Base-by-base conservation (phyloP, 2,113 vertebrate species). In the Sorex araneus region DNA sequence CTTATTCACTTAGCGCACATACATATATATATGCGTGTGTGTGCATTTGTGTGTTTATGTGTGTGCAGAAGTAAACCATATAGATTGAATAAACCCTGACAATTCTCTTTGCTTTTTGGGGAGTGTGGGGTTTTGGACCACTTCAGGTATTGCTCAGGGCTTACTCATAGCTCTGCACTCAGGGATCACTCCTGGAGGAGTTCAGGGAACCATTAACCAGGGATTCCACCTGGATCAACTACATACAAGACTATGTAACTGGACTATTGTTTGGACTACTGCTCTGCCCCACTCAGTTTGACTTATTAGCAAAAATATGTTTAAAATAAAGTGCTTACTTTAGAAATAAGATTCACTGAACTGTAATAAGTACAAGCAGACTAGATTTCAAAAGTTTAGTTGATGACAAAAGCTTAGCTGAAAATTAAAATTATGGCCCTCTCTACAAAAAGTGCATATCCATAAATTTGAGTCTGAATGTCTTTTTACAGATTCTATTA, bases 391-490 rank as follows among this genome's bases (percentile, higher is more conserved):
- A 12, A 77, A n/a, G 12, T 82, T 69, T 74, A 16, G 57, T 30
- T 75, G 21, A 32, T 32, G 13, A 32, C 30, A 69, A 69, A 76
- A 71, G 19, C 73, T 30, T 76, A 6, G 74, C 28, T 76, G 16
- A 82, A 40, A 18, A 66, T 8, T 66, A 80, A 88, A 88, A 45
- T 67, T 67, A 91, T 70, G 67, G 9, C 47, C 47, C 47, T 12
- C 47, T 84, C 34, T 63, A 86, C 11, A 34, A 60, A 79, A 43
- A 70, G 9, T 36, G 91, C 19, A 88, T 19, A 75, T 9, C 78
- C 28, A 87, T 4, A 92, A 47, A 54, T 75, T 73, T 83, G 69
- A 89, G 40, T 30, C 57, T 83, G n/a, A 67, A 93, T 86, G 77
- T 8, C 45, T 6, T 78, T 4, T 85, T 92, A 89, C 18, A 87